Conservation (phyloP, 64 coral and sea anemone species). For the Cladopsammia gracilis region DNA sequence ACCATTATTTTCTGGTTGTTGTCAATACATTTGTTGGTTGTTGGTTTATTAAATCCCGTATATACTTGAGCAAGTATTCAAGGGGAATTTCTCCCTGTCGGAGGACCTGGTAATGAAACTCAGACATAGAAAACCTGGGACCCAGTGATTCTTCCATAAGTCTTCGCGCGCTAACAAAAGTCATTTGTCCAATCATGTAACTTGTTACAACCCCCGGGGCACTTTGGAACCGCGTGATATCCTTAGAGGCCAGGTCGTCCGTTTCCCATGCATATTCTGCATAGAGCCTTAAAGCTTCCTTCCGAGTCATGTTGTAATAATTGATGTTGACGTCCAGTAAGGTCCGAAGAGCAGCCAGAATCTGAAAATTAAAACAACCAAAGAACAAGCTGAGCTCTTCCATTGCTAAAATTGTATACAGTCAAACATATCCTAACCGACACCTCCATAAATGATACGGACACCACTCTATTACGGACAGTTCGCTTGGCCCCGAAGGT, state of each 20-base stretch:
- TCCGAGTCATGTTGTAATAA: slow-evolving; percentile 51
- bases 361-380: background rate
- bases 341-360: slow-evolving; percentile 17
- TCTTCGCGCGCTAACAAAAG: background rate
- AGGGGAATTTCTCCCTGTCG: slow-evolving; percentile 11
- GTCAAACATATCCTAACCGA: no score
- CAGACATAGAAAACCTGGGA: slow-evolving; percentile 9
- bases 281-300: slow-evolving; percentile 22
- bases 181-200: slow-evolving; percentile 64
- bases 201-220: slow-evolving; percentile 27
- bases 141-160: slow-evolving; percentile 11
- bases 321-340: slow-evolving; percentile 44
- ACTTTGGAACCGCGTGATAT: slow-evolving; percentile 69
- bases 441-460: no score
- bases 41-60: background rate
- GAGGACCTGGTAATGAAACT: slow-evolving; percentile 18
- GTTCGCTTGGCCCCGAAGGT: no score
- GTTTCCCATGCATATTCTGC: slow-evolving; percentile 55
- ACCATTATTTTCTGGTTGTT: no score
- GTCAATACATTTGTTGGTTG: background rate
- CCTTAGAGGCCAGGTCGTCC: slow-evolving; percentile 25
- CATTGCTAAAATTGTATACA: no score
- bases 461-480: no score
- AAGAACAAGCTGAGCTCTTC: no score
- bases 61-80: slow-evolving; percentile 2